phyloP scores from a whole-genome alignment of 2,797 vertebrate species.

The Philypnodon macrostomus region DNA sequence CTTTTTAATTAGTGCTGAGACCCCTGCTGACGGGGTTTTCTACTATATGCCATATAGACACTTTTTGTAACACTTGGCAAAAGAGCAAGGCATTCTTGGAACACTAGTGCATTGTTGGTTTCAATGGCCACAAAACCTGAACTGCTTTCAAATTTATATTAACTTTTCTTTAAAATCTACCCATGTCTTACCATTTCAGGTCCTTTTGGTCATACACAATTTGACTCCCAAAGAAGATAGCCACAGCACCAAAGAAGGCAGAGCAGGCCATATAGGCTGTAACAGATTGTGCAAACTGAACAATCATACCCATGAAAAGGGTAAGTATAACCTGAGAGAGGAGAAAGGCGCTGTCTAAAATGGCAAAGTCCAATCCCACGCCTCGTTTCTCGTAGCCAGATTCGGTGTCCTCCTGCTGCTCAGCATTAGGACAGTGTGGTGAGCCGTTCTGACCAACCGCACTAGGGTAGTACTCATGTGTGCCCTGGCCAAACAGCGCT shows the following conservation, averaged over 20 bases:
- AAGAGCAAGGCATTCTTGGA: conserved; percentile 56
- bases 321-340: conserved; percentile 84
- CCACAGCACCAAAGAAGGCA: conserved; percentile 74
- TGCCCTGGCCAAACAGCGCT: conserved; percentile 41
- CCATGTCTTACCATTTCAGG: conserved; percentile 55
- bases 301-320: conserved; percentile 81
- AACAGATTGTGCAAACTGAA: conserved; percentile 79
- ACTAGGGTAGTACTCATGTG: conserved; percentile 46
- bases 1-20: neutral
- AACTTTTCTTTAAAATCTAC: no score
- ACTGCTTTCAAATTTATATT: conserved; percentile 13
- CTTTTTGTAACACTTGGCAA: conserved; percentile 5
- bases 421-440: conserved; percentile 12
- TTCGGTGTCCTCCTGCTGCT: conserved; percentile 43
- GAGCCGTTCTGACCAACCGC: conserved; percentile 52
- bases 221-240: conserved; percentile 72
- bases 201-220: conserved; percentile 82
- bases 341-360: conserved; percentile 81
- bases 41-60: neutral
- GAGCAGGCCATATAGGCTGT: conserved; percentile 80
- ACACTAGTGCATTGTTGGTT: conserved; percentile 46
- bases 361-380: conserved; percentile 81
- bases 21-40: neutral
- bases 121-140: conserved; percentile 28
- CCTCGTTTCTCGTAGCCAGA: conserved; percentile 68